A percentile compares a stretch with the other conserved stretches of the same genome.
Evolutionary conservation across 2,113 vertebrate species (phyloP).

Genomic region (Podarcis cretensis): DNA sequence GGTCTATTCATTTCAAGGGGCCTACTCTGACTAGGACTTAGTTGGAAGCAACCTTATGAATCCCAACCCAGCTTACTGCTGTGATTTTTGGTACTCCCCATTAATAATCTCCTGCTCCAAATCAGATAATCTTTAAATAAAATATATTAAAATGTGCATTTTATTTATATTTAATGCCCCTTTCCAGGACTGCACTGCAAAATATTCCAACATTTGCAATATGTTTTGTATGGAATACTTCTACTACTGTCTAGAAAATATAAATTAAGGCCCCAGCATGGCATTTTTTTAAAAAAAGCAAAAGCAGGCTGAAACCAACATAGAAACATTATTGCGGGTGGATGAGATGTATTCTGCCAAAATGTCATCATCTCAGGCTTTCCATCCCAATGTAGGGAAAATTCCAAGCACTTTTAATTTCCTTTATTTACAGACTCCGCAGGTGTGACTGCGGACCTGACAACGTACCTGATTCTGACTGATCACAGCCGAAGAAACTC

Average conservation of each 20-base stretch:
- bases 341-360: not conserved
- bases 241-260: not conserved
- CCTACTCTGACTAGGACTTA: no score
- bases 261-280: not conserved
- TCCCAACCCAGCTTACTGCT: no score
- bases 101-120: no score
- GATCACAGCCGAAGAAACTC: conserved; percentile 92
- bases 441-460: not conserved
- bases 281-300: not conserved
- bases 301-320: not conserved
- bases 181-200: not conserved
- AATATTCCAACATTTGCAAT: not conserved
- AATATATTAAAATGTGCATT: not conserved
- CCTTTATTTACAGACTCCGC: not conserved
- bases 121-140: not conserved
- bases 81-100: no score
- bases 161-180: no score
- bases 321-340: not conserved
- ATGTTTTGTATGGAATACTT: no score
- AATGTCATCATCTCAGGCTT: not conserved
- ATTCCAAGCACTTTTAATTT: not conserved
- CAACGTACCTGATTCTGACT: conserved; percentile 85
- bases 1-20: no score
- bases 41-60: no score
- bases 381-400: not conserved